phyloP scores from a whole-genome alignment of 2,113 vertebrate genomes.

The Nicator chloris region DNA sequence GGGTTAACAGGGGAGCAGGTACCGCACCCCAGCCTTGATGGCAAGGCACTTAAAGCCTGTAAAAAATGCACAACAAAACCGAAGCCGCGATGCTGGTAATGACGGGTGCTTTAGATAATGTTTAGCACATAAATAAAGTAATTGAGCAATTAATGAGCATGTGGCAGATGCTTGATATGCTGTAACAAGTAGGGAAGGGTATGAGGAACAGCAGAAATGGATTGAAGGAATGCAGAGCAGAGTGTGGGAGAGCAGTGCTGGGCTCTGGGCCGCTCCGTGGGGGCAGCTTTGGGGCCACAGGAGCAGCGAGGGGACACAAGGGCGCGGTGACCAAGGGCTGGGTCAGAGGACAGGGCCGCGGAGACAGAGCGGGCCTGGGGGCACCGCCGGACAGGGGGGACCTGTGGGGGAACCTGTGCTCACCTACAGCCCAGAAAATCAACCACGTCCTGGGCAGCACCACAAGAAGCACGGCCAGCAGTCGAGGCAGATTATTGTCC shows the following conservation, averaged over 20 bases:
- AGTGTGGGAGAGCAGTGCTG: not conserved
- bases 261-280: accelerated
- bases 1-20: not conserved
- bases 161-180: not conserved
- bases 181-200: not conserved
- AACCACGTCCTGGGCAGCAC: no score
- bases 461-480: no score
- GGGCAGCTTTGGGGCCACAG: accelerated
- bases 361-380: no score
- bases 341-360: no score
- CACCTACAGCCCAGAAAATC: no score
- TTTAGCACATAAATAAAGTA: slow-evolving; percentile 19
- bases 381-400: no score
- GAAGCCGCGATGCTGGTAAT: not conserved
- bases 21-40: not conserved
- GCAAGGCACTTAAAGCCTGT: not conserved
- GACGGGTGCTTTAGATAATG: not conserved
- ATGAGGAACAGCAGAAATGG: not conserved
- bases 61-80: not conserved
- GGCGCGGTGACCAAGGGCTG: not conserved
- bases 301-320: no score
- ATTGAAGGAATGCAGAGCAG: not conserved
- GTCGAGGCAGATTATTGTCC: no score
- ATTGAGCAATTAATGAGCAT: not conserved
- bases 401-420: no score